Evolutionary conservation across 2,888 invertebrate species (phyloP).

Genomic region (Cantharis rufa): DNA sequence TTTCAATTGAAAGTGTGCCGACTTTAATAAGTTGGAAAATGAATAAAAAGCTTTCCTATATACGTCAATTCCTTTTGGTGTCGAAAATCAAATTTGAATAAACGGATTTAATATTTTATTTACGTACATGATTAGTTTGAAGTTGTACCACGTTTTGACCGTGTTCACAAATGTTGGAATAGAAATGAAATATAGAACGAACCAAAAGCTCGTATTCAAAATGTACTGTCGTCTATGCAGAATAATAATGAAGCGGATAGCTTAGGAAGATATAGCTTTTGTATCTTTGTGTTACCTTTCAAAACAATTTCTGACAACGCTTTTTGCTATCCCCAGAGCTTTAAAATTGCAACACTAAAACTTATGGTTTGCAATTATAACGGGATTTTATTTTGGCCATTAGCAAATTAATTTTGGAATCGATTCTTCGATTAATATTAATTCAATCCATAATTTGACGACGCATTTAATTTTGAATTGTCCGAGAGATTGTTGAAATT

Average conservation of each 20-base stretch:
- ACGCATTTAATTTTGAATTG: neutral
- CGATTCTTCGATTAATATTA: neutral
- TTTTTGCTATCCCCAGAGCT: neutral
- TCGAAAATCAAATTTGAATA: neutral
- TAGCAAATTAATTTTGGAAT: neutral
- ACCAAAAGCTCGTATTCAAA: conserved; percentile 18
- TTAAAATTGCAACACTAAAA: conserved; percentile 6
- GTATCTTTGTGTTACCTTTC: conserved; percentile 23
- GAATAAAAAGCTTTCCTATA: neutral
- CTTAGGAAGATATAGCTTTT: conserved; percentile 13
- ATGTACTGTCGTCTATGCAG: conserved; percentile 16
- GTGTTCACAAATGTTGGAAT: conserved; percentile 11
- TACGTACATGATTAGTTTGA: neutral
- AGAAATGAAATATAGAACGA: conserved; percentile 20
- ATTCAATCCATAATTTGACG: neutral
- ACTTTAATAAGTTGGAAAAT: neutral
- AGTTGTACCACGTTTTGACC: conserved; percentile 10
- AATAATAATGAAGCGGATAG: conserved; percentile 24
- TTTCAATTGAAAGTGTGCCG: neutral
- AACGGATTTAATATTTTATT: neutral
- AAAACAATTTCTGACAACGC: conserved; percentile 21
- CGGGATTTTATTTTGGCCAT: neutral
- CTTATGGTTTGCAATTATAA: conserved; percentile 1
- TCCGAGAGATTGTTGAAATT: neutral
- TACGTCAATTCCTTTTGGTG: neutral